Evolutionary conservation across 2,797 vertebrate genomes (phyloP).

Genomic region (Champsocephalus gunnari): DNA sequence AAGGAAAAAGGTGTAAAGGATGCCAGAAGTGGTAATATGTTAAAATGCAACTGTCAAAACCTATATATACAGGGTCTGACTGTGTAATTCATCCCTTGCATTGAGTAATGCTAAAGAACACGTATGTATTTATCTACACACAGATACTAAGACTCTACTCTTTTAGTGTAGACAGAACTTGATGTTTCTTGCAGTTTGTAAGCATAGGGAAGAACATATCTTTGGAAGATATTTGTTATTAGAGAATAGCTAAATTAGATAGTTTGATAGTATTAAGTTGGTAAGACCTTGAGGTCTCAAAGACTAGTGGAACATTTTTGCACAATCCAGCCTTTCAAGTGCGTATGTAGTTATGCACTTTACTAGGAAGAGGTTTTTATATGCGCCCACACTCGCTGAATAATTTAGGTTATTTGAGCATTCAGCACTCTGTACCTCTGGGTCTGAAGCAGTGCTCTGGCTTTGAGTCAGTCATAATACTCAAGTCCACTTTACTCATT

Average conservation of each 20-base stretch:
- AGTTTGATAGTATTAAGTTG: background rate
- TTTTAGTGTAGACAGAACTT: background rate
- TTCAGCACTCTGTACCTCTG: background rate
- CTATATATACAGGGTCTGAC: background rate
- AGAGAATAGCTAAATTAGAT: background rate
- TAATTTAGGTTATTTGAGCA: conserved; percentile 22
- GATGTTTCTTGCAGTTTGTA: background rate
- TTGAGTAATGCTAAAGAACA: background rate
- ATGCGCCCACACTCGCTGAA: conserved; percentile 14
- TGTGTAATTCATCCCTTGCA: background rate
- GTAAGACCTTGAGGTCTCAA: background rate
- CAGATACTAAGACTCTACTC: background rate
- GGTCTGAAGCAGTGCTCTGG: background rate
- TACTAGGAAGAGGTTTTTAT: background rate
- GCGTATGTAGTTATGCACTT: background rate
- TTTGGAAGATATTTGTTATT: background rate
- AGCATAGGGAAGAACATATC: background rate
- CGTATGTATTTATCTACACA: too few relatives aligned
- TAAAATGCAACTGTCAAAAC: background rate
- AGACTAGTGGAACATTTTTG: background rate
- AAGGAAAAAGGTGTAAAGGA: background rate
- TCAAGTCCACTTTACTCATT: background rate
- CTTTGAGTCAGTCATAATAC: background rate
- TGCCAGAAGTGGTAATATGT: background rate
- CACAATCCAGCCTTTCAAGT: too few relatives aligned